Percentiles rank a stretch among this genome's conserved stretches.
These are phyloP conservation scores for Bovichtus diacanthus DNA, from an alignment of 2,797 vertebrate species.

Conservation along the genomic window DNA sequence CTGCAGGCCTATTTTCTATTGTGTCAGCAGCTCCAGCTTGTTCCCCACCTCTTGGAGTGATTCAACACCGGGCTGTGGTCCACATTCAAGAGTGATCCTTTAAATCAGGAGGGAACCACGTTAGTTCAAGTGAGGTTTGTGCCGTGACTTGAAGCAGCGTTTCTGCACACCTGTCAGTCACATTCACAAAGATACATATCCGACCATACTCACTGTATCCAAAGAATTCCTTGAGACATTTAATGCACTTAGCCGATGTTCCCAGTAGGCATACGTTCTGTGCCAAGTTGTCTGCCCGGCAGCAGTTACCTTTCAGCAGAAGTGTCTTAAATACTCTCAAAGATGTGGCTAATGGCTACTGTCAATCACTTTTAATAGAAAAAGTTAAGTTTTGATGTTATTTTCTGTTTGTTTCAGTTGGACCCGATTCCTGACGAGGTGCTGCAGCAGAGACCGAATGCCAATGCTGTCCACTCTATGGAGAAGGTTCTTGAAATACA, in stretches of 20 bases:
- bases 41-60: constrained; percentile 56
- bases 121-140: constrained; percentile 46
- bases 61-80: constrained; percentile 60
- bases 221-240: constrained; percentile 2
- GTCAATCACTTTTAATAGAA: neutral
- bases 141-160: constrained; percentile 19
- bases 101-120: constrained; percentile 50
- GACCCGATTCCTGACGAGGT: constrained; percentile 93
- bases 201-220: neutral
- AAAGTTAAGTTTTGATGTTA: constrained; percentile 1
- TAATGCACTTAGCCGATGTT: constrained; percentile 20
- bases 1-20: constrained; percentile 66
- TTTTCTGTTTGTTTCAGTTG: constrained; percentile 82
- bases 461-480: constrained; percentile 93
- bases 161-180: constrained; percentile 61
- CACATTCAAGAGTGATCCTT: constrained; percentile 57
- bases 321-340: constrained; percentile 9
- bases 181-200: constrained; percentile 30
- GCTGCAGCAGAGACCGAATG: constrained; percentile 92
- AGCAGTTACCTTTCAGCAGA: constrained; percentile 7
- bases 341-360: neutral
- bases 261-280: neutral
- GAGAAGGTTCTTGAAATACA: constrained; percentile 95
- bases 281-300: constrained; percentile 2
- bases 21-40: constrained; percentile 72